Percentiles rank a stretch among this genome's conserved stretches.
These are phyloP conservation scores for Idaea biselata DNA, from an alignment of 2,888 invertebrate species.

Conservation along the genomic window DNA sequence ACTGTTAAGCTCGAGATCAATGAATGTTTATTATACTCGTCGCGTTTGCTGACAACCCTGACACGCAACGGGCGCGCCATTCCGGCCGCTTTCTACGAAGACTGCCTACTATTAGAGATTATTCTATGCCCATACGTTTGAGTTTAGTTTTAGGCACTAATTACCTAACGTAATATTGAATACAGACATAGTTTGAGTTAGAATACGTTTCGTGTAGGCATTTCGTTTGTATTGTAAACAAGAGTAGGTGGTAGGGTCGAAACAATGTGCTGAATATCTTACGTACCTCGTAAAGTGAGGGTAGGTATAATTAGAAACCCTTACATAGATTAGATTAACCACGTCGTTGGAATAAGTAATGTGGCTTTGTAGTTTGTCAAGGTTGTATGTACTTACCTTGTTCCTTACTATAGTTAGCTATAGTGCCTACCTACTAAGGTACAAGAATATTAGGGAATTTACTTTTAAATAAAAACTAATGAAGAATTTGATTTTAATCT, in stretches of 20 bases:
- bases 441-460: no score
- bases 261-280: background rate
- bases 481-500: no score
- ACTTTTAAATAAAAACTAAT: no score
- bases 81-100: no score
- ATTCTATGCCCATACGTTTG: background rate
- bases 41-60: no score
- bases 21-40: no score
- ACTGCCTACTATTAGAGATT: no score
- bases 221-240: background rate
- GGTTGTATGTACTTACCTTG: background rate
- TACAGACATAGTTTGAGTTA: slow-evolving; percentile 13
- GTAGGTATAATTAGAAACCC: slow-evolving; percentile 1
- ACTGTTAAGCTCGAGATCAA: no score
- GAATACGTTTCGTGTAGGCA: background rate
- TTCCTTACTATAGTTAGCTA: background rate
- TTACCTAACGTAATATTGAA: slow-evolving; percentile 5
- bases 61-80: no score
- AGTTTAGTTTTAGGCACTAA: background rate
- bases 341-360: slow-evolving; percentile 1
- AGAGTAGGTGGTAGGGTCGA: background rate
- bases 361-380: background rate
- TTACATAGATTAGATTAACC: background rate
- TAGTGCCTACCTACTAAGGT: background rate
- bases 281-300: background rate